Conservation (phyloP, 2,888 invertebrate species). For the Cephus spinipes region DNA sequence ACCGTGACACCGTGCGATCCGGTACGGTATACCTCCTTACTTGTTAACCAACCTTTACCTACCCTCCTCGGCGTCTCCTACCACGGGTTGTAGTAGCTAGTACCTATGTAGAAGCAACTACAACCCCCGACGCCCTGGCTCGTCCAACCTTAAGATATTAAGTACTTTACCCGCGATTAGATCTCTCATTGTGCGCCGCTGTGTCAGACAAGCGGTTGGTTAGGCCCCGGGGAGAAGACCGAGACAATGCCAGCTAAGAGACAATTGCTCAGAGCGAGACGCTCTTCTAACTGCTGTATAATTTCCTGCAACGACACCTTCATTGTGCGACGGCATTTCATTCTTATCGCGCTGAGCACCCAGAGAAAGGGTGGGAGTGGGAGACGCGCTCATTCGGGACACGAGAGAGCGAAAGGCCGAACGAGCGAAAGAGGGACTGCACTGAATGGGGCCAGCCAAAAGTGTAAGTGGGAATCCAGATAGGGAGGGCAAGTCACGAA, state of each 20-base stretch:
- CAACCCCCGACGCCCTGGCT: conserved; percentile 40
- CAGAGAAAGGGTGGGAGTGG: conserved; percentile 16
- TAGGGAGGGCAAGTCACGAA: conserved; percentile 17
- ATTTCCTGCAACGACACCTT: conserved; percentile 68
- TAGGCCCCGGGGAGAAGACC: conserved; percentile 38
- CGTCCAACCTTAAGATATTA: conserved; percentile 64
- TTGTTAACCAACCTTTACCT: not conserved
- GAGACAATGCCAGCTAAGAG: conserved; percentile 60
- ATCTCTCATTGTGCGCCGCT: conserved; percentile 63
- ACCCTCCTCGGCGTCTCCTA: not conserved
- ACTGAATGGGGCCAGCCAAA: conserved; percentile 25
- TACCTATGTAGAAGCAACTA: conserved; percentile 19
- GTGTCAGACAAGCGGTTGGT: conserved; percentile 64
- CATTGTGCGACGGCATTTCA: conserved; percentile 63
- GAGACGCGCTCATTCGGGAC: conserved; percentile 4
- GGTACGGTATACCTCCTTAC: not conserved
- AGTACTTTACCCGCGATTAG: conserved; percentile 66
- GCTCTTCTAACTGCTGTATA: conserved; percentile 66
- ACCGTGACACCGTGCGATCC: conserved; percentile 38
- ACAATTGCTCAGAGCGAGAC: conserved; percentile 62
- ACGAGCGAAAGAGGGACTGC: conserved; percentile 17
- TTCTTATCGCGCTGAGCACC: conserved; percentile 56
- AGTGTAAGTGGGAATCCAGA: conserved; percentile 26
- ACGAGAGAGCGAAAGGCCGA: conserved; percentile 25
- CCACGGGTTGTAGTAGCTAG: not conserved